Evolutionary conservation across 1,140 invertebrate species (phyloP).

Genomic region (Orchesella cincta): DNA sequence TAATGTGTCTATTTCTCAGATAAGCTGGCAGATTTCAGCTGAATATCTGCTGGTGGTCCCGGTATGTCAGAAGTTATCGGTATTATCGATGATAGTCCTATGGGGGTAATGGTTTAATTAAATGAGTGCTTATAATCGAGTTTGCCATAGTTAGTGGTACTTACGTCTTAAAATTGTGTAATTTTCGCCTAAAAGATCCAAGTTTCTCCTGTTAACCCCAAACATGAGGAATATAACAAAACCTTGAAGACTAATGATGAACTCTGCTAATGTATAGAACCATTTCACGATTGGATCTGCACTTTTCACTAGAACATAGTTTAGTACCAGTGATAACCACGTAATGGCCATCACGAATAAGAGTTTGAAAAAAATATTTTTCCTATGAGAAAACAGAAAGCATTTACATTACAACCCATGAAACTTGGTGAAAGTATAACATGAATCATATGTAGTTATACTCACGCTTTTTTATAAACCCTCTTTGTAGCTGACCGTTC

Average conservation of each 20-base stretch:
- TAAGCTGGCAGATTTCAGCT: too few relatives aligned
- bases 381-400: background rate
- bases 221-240: constrained; percentile 30
- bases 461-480: constrained; percentile 21
- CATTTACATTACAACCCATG: background rate
- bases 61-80: background rate
- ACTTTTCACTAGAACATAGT: constrained; percentile 8
- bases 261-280: constrained; percentile 18
- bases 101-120: background rate
- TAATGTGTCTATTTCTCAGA: too few relatives aligned
- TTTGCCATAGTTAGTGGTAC: background rate
- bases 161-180: constrained; percentile 19
- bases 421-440: background rate
- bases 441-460: background rate
- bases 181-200: constrained; percentile 19
- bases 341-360: constrained; percentile 25
- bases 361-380: constrained; percentile 23
- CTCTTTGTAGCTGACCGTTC: background rate
- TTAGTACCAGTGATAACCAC: constrained; percentile 13
- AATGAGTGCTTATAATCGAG: background rate
- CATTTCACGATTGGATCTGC: constrained; percentile 12
- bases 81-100: background rate
- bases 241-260: constrained; percentile 15
- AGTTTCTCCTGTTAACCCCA: constrained; percentile 6
- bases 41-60: background rate